Conservation (phyloP, 1,140 invertebrate species). For the Octopus sinensis region DNA sequence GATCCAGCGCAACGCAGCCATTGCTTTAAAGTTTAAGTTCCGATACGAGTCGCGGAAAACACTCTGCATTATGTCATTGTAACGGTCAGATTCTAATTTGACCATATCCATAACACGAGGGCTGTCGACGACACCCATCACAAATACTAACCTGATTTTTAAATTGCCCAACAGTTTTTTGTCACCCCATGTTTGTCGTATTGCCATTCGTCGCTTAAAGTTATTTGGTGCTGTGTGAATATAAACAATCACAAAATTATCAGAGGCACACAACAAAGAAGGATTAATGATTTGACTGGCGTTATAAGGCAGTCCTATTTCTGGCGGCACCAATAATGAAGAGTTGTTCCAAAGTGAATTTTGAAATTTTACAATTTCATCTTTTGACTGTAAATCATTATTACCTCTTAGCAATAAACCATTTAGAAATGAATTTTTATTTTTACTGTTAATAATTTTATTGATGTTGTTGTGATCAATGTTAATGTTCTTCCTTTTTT, state of each 20-base stretch:
- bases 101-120: constrained; percentile 58
- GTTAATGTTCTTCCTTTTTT: not conserved
- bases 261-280: constrained; percentile 13
- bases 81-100: constrained; percentile 63
- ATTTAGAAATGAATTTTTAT: not conserved
- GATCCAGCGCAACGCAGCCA: constrained; percentile 80
- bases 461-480: not conserved
- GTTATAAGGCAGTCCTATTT: constrained; percentile 24
- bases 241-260: constrained; percentile 41
- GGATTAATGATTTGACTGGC: constrained; percentile 38
- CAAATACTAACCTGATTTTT: constrained; percentile 62
- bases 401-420: not conserved
- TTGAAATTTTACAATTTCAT: not conserved
- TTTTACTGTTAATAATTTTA: not conserved
- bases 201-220: constrained; percentile 41
- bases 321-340: not conserved
- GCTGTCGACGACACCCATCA: constrained; percentile 66
- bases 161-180: constrained; percentile 26
- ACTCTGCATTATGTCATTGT: constrained; percentile 75
- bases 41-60: constrained; percentile 75
- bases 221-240: constrained; percentile 47
- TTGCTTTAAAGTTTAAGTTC: constrained; percentile 85
- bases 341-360: not conserved
- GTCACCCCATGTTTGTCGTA: constrained; percentile 54
- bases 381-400: not conserved